Conservation (phyloP, 2,113 vertebrate species). For the Setophaga coronata region DNA sequence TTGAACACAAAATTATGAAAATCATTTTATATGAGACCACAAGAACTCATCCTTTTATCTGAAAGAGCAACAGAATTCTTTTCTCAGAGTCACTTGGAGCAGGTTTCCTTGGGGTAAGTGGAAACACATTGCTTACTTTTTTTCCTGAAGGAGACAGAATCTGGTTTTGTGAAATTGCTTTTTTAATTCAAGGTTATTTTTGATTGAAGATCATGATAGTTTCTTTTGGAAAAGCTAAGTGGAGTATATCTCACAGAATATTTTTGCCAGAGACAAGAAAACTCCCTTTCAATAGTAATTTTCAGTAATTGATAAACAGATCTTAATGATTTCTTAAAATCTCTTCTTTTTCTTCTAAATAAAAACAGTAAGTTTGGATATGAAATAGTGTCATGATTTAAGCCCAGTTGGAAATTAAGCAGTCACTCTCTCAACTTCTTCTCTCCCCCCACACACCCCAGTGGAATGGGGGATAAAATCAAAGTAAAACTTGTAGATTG, state of each 20-base stretch:
- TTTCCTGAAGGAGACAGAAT: not conserved
- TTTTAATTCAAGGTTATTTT: not conserved
- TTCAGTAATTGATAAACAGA: not conserved
- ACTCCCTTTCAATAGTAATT: not conserved
- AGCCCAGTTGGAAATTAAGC: not conserved
- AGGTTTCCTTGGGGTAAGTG: not conserved
- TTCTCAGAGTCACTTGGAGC: not conserved
- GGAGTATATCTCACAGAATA: not conserved
- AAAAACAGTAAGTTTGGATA: not conserved
- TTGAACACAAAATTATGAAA: not conserved
- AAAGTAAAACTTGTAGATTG: not conserved
- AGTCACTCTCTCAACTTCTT: not conserved
- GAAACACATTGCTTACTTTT: not conserved
- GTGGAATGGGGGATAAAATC: not conserved
- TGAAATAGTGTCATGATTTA: not conserved
- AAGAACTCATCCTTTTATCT: not conserved
- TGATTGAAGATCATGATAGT: not conserved
- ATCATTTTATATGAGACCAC: not conserved
- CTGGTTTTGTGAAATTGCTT: not conserved
- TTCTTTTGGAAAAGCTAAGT: not conserved
- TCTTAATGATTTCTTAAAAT: not conserved
- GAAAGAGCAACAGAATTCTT: not conserved
- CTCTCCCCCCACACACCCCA: accelerated
- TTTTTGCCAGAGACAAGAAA: not conserved
- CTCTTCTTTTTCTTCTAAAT: not conserved